Evolutionary conservation across 2,113 vertebrate species (phyloP), one percentile per base, ranked within the genome.

Genomic region (Megaceryle torquata): DNA sequence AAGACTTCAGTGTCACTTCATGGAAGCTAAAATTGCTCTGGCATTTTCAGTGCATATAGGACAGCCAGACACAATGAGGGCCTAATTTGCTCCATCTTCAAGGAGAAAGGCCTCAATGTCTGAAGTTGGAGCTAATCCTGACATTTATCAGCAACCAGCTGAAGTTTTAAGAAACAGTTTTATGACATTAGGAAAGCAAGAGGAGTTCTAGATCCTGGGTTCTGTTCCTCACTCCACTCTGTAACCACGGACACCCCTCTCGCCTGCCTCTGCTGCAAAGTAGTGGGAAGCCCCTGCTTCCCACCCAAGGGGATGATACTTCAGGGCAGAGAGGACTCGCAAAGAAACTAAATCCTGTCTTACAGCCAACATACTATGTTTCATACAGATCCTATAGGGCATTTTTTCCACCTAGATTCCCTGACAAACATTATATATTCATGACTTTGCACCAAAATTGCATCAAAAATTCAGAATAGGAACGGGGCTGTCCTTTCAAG

Each of bases 361-460:
- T 70, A 31, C 1, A 57, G 56, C 11, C 35, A 91, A 13, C 9
- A 43, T 7, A 24, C 22, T 13, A 0, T 9, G 8, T 39, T 93
- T 78, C 53, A 71, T 9, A 57, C 13, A 82, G 26, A 9, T n/a
- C 15, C 50, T 33, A 13, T 4, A 37, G 60, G 84, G 12, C 6
- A 2, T 60, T 75, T 74, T 8, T 35, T n/a, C 60, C 57, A 41
- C 33, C 63, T 46, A 21, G 20, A 81, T 60, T 69, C 68, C 21
- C 56, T 50, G 29, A n/a, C 26, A 83, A 46, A 89, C 3, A 1
- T 78, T 74, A 20, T 0, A 0, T 25, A 17, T 29, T 48, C 14
- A 3, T n/a, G 24, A 76, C 41, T 2, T 1, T 5, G 20, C 6
- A 70, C 29, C 48, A 64, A 65, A 70, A n/a, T n/a, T n/a, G 1